A percentile compares a stretch with the other conserved stretches of the same genome.
Evolutionary conservation across 1,140 invertebrate genomes (phyloP).

Genomic region (Caenorhabditis elegans): DNA sequence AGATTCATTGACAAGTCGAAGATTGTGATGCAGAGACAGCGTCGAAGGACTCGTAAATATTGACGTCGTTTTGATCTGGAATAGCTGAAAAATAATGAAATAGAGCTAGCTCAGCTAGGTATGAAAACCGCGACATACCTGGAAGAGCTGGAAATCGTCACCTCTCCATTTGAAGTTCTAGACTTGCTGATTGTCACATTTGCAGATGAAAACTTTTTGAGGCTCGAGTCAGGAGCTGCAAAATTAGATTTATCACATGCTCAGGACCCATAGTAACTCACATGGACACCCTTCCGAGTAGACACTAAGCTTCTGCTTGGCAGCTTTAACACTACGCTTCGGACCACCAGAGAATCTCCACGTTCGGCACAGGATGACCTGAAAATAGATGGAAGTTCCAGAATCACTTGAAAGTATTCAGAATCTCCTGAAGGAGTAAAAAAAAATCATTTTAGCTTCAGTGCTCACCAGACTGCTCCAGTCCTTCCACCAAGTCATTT

Average conservation of each 20-base stretch:
- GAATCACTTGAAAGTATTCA: no score
- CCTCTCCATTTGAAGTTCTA: conserved; percentile 1
- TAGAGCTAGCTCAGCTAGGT: no score
- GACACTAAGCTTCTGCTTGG: background rate
- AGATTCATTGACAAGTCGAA: conserved; percentile 62
- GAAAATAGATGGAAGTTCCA: background rate
- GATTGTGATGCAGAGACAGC: conserved; percentile 59
- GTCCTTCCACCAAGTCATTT: background rate
- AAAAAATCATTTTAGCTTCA: no score
- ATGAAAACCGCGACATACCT: no score
- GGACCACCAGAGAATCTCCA: background rate
- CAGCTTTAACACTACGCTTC: background rate
- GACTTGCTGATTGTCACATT: conserved; percentile 21
- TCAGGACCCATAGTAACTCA: background rate
- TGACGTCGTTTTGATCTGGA: conserved; percentile 53
- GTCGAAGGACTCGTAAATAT: conserved; percentile 58
- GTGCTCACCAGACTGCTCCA: no score
- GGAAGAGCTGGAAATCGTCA: background rate
- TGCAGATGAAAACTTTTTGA: background rate
- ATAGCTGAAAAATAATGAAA: background rate
- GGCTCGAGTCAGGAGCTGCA: background rate
- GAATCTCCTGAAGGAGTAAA: no score
- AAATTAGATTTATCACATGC: no score
- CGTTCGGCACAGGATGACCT: conserved; percentile 7
- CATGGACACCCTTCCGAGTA: background rate